Evolutionary conservation across 2,113 vertebrate genomes (phyloP), one percentile per base, ranked within the genome.

Genomic region (Apeltes quadracus): DNA sequence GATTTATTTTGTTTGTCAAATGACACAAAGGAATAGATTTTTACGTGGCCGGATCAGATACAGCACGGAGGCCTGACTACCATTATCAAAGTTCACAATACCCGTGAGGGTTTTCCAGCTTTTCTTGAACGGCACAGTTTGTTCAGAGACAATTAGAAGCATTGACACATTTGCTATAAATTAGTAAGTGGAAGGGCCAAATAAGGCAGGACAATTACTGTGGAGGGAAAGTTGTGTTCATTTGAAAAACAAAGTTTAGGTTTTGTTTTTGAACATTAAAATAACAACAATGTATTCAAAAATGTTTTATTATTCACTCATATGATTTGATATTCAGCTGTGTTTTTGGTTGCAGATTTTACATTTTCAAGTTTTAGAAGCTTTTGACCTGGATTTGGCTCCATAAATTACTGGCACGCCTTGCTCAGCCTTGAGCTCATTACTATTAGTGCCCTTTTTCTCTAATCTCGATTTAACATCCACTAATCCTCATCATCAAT

Each of bases 401-500:
- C n/a, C n/a, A n/a, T n/a, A n/a, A n/a, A n/a, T n/a, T n/a, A n/a
- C n/a, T n/a, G n/a, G n/a, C n/a, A n/a, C n/a, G n/a, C 34, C 48
- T 9, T 18, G 5, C 34, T 29, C 10, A 39, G 36, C 22, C 12
- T 22, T 48, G 20, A 50, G 27, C 20, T 48, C 43, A 34, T 34
- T 64, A 50, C 43, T 22, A 29, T 44, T n/a, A 48, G 20, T 4
- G 20, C 29, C 13, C 22, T 20, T 29, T 39, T 48, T 32, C 32
- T 50, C 12, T 50, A 36, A 64, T 50, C 29, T 50, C 3, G 27
- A 50, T 4, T 50, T 23, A 32, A 46, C 43, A 9, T 48, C 13
- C 41, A 32, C 41, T 46, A 50, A 65, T 50, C 62, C n/a, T n/a
- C n/a, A 51, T 50, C 27, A 36, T 23, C 29, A 50, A 51, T 65